A percentile compares a stretch with the other conserved stretches of the same genome.
Evolutionary conservation across 2,797 vertebrate species (phyloP).

Genomic region (Nasua narica): DNA sequence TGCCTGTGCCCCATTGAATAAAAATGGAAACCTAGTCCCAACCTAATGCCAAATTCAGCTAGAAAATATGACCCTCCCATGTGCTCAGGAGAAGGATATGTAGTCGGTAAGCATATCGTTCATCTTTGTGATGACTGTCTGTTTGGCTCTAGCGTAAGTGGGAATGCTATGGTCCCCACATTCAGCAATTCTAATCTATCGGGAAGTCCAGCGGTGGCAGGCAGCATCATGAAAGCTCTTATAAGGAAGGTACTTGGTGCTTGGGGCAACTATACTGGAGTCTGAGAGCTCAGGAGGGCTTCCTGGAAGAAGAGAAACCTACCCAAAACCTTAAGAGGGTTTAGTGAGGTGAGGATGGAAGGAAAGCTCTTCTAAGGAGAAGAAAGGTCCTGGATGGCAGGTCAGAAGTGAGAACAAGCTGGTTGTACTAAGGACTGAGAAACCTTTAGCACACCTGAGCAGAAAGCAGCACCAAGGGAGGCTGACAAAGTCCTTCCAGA

Average conservation of each 20-base stretch:
- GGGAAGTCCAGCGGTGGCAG: background rate
- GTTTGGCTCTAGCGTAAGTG: fast-evolving
- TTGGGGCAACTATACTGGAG: too few relatives aligned
- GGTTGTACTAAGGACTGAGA: fast-evolving
- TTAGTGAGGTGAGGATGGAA: too few relatives aligned
- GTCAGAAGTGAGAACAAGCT: background rate
- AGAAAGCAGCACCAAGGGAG: background rate
- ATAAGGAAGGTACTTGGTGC: background rate
- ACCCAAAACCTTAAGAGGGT: background rate
- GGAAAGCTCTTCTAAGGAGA: background rate
- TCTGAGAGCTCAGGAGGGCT: background rate
- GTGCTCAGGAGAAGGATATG: background rate
- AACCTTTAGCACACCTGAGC: fast-evolving
- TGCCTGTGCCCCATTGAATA: too few relatives aligned
- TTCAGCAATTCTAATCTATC: background rate
- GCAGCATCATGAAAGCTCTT: background rate
- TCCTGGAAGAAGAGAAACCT: background rate
- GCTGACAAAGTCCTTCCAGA: background rate
- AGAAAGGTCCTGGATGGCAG: background rate
- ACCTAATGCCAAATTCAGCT: background rate
- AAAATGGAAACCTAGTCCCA: background rate
- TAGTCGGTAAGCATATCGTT: background rate
- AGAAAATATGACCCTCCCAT: background rate
- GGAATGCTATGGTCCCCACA: background rate
- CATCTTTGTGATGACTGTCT: fast-evolving